phyloP scores from a whole-genome alignment of 2,797 vertebrate species.

The Tachyglossus aculeatus region DNA sequence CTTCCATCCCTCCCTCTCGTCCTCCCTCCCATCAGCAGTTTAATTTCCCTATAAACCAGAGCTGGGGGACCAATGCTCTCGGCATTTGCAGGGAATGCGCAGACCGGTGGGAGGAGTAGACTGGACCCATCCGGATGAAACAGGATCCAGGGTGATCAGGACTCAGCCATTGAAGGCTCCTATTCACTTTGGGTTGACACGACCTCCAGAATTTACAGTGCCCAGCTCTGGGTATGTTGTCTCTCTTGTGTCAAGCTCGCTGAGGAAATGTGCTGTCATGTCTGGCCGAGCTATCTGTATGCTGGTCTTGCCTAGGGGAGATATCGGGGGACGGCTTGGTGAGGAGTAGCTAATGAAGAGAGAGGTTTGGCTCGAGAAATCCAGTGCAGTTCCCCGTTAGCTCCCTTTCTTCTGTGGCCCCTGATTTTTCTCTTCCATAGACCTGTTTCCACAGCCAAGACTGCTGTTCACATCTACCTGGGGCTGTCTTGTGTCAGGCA shows the following conservation, averaged over 20 bases:
- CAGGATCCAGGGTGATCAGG: conserved; percentile 51
- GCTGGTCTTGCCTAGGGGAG: conserved; percentile 41
- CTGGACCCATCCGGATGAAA: conserved; percentile 45
- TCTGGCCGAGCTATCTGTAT: conserved; percentile 11
- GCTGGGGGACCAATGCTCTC: too few species aligned
- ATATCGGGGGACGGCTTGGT: conserved; percentile 8
- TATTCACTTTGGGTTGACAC: conserved; percentile 61
- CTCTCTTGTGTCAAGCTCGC: conserved; percentile 29
- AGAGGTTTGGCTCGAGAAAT: conserved; percentile 10
- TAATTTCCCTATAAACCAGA: too few species aligned
- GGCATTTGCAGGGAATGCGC: too few species aligned
- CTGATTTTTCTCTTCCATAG: conserved; percentile 39
- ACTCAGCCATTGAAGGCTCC: conserved; percentile 33
- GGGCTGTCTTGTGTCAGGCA: conserved; percentile 20
- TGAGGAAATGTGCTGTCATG: conserved; percentile 32
- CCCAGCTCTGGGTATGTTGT: conserved; percentile 11
- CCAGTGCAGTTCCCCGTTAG: conserved; percentile 33
- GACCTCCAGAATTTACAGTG: conserved; percentile 63
- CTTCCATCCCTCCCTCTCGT: too few species aligned
- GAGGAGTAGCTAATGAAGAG: conserved; percentile 39
- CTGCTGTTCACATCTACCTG: conserved; percentile 4
- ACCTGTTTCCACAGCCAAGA: not conserved
- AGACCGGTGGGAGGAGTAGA: conserved; percentile 19
- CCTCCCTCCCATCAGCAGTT: too few species aligned
- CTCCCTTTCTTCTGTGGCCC: conserved; percentile 54